Conservation (phyloP, 2,113 vertebrate species). For the Aplodontia rufa region DNA sequence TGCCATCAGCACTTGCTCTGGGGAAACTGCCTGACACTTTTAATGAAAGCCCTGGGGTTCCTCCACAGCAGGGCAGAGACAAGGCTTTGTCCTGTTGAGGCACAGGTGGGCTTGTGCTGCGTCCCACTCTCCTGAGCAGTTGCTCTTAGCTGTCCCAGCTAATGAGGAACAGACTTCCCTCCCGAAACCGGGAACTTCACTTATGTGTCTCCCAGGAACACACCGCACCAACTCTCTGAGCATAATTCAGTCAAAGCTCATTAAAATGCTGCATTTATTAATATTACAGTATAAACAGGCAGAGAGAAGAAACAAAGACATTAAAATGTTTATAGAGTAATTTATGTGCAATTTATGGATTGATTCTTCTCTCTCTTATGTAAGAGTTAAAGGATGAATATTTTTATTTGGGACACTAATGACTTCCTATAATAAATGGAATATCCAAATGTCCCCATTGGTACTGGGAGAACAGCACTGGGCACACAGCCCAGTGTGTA, state of each 20-base stretch:
- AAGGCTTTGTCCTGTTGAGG: background rate
- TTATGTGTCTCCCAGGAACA: constrained; percentile 31
- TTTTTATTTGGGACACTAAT: background rate
- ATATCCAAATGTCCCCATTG: background rate
- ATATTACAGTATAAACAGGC: constrained; percentile 39
- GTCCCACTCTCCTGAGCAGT: background rate
- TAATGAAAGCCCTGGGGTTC: constrained; percentile 62
- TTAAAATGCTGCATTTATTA: constrained; percentile 75
- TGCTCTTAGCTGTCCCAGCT: constrained; percentile 56
- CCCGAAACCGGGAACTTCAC: constrained; percentile 47
- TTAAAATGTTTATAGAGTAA: background rate
- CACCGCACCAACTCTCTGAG: background rate
- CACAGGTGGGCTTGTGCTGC: constrained; percentile 41
- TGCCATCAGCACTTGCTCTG: constrained; percentile 33
- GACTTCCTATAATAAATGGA: background rate
- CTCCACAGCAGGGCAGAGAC: background rate
- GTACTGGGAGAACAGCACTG: background rate
- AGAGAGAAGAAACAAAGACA: constrained; percentile 12
- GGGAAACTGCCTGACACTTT: constrained; percentile 57
- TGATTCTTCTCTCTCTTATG: background rate
- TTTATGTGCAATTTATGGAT: background rate
- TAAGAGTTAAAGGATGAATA: background rate
- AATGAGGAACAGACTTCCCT: constrained; percentile 65
- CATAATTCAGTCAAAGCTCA: constrained; percentile 68
- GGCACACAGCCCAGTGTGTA: background rate